A percentile compares a stretch with the other conserved stretches of the same genome.
phyloP scores from a whole-genome alignment of 2,797 vertebrate genomes.

The Eospalax fontanierii region DNA sequence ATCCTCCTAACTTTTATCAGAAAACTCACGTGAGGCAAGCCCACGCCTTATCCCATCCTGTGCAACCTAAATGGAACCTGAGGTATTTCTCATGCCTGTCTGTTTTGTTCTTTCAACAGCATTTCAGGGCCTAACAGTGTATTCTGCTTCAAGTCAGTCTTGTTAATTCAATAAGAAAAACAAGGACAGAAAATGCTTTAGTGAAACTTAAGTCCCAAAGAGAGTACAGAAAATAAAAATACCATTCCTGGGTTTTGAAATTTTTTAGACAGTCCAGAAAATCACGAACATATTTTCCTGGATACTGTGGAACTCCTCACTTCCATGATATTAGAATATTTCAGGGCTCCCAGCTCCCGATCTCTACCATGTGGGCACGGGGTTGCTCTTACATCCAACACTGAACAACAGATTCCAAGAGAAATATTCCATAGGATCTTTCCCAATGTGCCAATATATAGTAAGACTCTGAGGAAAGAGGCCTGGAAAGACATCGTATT shows the following conservation, averaged over 20 bases:
- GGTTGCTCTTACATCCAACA: neutral
- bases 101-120: constrained; percentile 74
- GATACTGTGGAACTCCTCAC: neutral
- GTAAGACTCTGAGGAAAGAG: neutral
- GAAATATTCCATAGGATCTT: neutral
- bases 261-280: constrained; percentile 81
- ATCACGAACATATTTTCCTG: constrained; percentile 74
- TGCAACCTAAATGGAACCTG: constrained; percentile 51
- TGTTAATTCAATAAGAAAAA: constrained; percentile 82
- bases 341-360: neutral
- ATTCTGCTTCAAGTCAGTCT: constrained; percentile 78
- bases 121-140: constrained; percentile 66
- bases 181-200: constrained; percentile 79
- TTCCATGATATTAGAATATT: neutral
- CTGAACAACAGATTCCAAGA: neutral
- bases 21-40: constrained; percentile 3
- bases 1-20: constrained; percentile 61
- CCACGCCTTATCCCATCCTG: neutral
- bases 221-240: constrained; percentile 82
- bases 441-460: neutral
- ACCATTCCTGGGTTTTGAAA: constrained; percentile 76
- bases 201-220: constrained; percentile 78
- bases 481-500: neutral
- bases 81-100: constrained; percentile 58
- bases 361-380: neutral